A percentile compares a stretch with the other conserved stretches of the same genome.
Conservation (phyloP, 2,797 vertebrate genomes). For the Enteromius argenteus region DNA sequence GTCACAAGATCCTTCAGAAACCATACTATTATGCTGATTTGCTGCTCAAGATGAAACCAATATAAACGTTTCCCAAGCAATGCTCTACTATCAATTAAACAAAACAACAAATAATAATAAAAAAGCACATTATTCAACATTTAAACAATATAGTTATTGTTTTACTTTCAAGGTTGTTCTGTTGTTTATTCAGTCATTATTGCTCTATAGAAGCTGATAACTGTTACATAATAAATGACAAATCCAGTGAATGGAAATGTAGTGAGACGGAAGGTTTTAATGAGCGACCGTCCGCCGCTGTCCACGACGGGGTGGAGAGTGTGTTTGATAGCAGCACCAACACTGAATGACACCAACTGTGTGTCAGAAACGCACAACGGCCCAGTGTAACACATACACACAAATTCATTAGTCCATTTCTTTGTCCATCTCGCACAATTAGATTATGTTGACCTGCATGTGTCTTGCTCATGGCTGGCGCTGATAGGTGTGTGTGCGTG, state of each 20-base stretch:
- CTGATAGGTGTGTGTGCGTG: constrained; percentile 33
- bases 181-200: not conserved
- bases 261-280: constrained; percentile 54
- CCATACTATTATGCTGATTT: not conserved
- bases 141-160: not conserved
- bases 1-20: not conserved
- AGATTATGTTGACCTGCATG: constrained; percentile 57
- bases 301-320: constrained; percentile 34
- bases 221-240: constrained; percentile 35
- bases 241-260: constrained; percentile 35
- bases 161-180: not conserved
- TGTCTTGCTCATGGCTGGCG: constrained; percentile 8
- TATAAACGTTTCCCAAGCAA: not conserved
- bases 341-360: constrained; percentile 53
- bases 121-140: not conserved
- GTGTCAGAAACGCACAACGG: constrained; percentile 40
- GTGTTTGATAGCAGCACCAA: constrained; percentile 50
- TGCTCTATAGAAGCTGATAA: not conserved
- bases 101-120: not conserved
- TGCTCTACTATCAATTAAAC: not conserved
- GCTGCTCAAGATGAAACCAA: not conserved
- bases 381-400: constrained; percentile 29
- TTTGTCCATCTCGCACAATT: constrained; percentile 52
- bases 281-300: constrained; percentile 27
- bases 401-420: constrained; percentile 7